A percentile compares a stretch with the other conserved stretches of the same genome.
These are phyloP conservation scores for Cephus runcator DNA, from an alignment of 2,888 invertebrate genomes.

Conservation along the genomic window DNA sequence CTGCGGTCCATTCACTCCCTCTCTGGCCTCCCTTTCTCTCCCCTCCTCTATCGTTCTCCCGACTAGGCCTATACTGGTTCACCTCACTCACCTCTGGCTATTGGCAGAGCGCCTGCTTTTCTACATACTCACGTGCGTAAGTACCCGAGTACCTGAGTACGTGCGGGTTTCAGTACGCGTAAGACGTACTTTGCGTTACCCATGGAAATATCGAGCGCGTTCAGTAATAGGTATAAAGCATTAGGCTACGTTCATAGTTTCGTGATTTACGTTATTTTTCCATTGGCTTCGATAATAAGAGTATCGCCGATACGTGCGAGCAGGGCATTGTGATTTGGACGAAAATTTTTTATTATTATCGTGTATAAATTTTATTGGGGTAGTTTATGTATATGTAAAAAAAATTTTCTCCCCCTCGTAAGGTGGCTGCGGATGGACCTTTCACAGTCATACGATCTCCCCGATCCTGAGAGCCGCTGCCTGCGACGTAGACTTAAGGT, in stretches of 20 bases:
- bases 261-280: background rate
- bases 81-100: slow-evolving; percentile 25
- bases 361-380: background rate
- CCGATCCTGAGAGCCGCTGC: slow-evolving; percentile 2
- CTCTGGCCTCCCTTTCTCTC: slow-evolving; percentile 4
- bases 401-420: too few relatives aligned
- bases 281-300: background rate
- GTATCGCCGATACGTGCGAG: background rate
- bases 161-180: background rate
- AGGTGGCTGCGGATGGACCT: background rate
- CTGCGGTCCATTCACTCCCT: slow-evolving; percentile 52
- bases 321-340: background rate
- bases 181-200: background rate
- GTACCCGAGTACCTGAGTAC: background rate
- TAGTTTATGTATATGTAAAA: background rate
- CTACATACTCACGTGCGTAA: background rate
- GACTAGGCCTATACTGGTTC: slow-evolving; percentile 27
- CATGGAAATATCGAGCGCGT: background rate
- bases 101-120: slow-evolving; percentile 13
- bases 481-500: background rate
- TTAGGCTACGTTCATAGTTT: background rate
- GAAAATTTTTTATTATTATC: background rate
- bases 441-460: background rate
- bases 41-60: background rate
- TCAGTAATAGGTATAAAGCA: background rate